These are phyloP conservation scores for Syngnathus acus DNA, from an alignment of 2,797 vertebrate species.

Conservation along the genomic window DNA sequence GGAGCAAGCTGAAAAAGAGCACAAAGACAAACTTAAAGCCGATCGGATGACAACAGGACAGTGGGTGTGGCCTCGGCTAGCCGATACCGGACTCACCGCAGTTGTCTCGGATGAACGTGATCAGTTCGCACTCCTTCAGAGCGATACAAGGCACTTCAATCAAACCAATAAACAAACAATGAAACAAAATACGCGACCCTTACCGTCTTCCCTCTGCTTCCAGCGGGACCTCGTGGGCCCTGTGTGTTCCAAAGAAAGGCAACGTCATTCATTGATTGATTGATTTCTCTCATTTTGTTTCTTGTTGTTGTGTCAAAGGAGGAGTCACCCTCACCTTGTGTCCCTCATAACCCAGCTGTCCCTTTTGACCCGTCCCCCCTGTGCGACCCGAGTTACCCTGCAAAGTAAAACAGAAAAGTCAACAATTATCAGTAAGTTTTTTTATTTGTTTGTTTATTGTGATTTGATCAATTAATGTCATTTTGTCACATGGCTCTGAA, in stretches of 20 bases:
- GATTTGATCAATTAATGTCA: too few species aligned
- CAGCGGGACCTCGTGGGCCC: slow-evolving; percentile 73
- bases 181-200: slow-evolving; percentile 31
- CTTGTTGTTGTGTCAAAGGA: not conserved
- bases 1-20: slow-evolving; percentile 66
- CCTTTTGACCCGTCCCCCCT: slow-evolving; percentile 43
- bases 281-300: not conserved
- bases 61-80: not conserved
- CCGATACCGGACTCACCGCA: slow-evolving; percentile 68
- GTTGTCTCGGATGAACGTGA: slow-evolving; percentile 73
- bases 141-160: not conserved
- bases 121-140: slow-evolving; percentile 77
- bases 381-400: slow-evolving; percentile 60
- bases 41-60: not conserved
- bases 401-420: not conserved
- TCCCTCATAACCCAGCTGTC: slow-evolving; percentile 51
- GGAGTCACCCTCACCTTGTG: slow-evolving; percentile 45
- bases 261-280: too few species aligned
- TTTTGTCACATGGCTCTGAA: too few species aligned
- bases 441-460: too few species aligned
- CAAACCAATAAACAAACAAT: not conserved
- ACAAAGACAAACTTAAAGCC: not conserved
- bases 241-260: slow-evolving; percentile 24
- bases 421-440: not conserved
- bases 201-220: slow-evolving; percentile 62